These are phyloP conservation scores for Scomber scombrus DNA, from an alignment of 2,113 vertebrate species.

Conservation along the genomic window DNA sequence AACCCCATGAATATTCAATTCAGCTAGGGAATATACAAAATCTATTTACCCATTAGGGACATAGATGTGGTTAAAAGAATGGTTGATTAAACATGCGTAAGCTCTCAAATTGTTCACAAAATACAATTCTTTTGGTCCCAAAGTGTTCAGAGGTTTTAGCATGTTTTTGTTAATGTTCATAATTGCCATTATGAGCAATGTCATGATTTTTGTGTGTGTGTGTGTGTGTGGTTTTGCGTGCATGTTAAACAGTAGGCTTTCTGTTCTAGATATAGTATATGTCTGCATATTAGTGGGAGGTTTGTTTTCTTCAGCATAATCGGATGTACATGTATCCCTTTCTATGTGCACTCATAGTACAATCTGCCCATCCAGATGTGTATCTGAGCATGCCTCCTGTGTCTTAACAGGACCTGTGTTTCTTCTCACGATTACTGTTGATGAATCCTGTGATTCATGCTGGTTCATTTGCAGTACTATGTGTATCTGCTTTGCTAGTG, in stretches of 20 bases:
- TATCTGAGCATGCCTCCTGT: background rate
- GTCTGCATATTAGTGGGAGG: background rate
- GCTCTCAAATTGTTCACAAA: constrained; percentile 26
- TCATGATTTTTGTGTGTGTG: constrained; percentile 1
- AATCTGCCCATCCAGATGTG: background rate
- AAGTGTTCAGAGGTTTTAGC: constrained; percentile 12
- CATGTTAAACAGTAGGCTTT: background rate
- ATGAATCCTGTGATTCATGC: background rate
- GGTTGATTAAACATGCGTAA: constrained; percentile 37
- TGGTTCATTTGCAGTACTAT: background rate
- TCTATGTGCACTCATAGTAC: background rate
- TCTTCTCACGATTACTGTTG: background rate
- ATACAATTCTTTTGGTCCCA: constrained; percentile 23
- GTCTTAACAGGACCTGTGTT: background rate
- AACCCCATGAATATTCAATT: constrained; percentile 58
- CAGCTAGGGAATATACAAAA: constrained; percentile 38
- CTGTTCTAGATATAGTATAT: background rate
- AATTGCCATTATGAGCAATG: constrained; percentile 15
- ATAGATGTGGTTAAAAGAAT: constrained; percentile 48
- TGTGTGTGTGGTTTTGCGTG: background rate
- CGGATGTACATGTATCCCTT: background rate
- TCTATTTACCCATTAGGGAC: constrained; percentile 34
- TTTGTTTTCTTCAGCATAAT: background rate
- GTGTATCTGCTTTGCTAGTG: background rate
- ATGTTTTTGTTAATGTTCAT: constrained; percentile 26